Base-by-base conservation (phyloP, 2,113 vertebrate genomes). In the Arothron firmamentum region DNA sequence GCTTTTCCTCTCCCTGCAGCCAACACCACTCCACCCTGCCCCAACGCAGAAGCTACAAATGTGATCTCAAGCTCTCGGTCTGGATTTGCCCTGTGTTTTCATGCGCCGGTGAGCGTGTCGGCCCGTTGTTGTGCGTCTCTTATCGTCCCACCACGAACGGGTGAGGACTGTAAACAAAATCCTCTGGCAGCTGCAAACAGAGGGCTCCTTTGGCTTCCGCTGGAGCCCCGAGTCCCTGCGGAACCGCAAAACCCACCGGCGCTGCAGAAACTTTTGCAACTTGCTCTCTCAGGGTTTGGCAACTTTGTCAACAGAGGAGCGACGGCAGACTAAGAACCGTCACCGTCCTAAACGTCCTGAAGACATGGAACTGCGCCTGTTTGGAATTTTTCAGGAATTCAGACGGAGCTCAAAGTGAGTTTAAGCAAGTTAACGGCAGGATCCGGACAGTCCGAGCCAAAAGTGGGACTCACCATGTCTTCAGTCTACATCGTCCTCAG, bases 381-480 rank as follows among this genome's bases (percentile, higher is more conserved):
- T 9, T 38, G 34, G 34, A 38, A 38, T 12, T 38, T 38, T 38
- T 38, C 2, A 38, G 34, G 34, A 9, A 38, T 38, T 38, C 34
- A 38, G 34, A 11, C 4, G 34, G 34, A 10, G 10, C 34, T 38
- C 11, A 2, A 28, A 28, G 9, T 38, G 9, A 12, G 6, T 38
- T 38, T 38, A 38, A 38, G 10, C 11, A 38, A 38, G 34, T 38
- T 38, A 12, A 38, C 11, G 3, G 9, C 2, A 38, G 18, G 13
- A 50, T n/a, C 13, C 9, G 11, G 11, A 8, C 31, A 19, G 42
- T 16, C 17, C 1, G 6, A 6, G 4, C 2, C 11, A 55, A 19
- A 6, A 43, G 46, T 6, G 54, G 69, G 63, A 79, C 83, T 86
- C 62, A 87, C 87, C 87, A 88, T 88, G 82, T 77, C 80, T 83